Percentiles rank a stretch among this genome's conserved stretches.
Conservation (phyloP, 2,113 vertebrate species). For the Microcebus ravelobensis region DNA sequence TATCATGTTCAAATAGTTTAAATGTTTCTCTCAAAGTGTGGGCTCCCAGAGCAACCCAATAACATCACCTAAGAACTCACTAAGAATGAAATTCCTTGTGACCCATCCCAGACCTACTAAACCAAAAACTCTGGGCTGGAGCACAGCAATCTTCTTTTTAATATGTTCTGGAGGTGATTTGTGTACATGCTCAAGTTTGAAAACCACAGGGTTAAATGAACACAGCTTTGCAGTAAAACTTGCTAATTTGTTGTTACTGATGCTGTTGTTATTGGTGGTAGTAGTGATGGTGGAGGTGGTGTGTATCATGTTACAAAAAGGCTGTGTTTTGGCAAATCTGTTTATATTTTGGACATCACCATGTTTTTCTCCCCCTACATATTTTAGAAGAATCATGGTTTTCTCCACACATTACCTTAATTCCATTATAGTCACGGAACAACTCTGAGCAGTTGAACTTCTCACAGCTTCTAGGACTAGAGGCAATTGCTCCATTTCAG, state of each 20-base stretch:
- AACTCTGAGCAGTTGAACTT: neutral
- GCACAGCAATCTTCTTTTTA: neutral
- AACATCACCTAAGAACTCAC: neutral
- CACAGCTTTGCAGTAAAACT: neutral
- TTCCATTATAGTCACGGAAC: neutral
- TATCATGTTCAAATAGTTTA: neutral
- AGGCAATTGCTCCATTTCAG: neutral
- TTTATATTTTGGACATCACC: neutral
- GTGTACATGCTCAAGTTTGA: neutral
- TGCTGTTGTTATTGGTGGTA: neutral
- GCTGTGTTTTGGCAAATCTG: neutral
- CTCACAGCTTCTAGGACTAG: neutral
- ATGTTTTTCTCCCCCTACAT: neutral
- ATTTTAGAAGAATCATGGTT: neutral
- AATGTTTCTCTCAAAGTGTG: neutral
- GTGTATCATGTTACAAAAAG: neutral
- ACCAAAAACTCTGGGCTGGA: neutral
- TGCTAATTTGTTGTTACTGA: neutral
- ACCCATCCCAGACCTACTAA: neutral
- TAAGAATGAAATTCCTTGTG: neutral
- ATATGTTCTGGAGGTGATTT: neutral
- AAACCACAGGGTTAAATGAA: neutral
- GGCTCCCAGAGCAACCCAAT: neutral
- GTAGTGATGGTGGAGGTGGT: neutral
- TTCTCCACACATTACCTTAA: neutral